Base-by-base conservation (phyloP, 2,113 vertebrate species). In the Capricornis sumatraensis region DNA sequence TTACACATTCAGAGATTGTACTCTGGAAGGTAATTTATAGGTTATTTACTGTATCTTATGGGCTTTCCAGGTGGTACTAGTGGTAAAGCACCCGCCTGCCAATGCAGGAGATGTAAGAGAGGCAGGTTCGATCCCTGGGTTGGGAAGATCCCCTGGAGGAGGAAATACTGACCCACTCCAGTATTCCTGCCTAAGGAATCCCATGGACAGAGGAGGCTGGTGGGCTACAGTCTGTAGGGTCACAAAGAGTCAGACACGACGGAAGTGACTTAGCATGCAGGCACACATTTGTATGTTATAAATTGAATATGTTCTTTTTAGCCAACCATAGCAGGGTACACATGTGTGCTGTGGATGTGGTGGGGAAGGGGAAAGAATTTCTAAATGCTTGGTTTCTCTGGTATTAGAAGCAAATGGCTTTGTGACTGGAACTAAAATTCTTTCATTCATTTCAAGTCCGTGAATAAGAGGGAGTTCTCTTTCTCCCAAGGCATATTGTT, bases 11-110 rank as follows among this genome's bases (percentile, higher is more conserved):
- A 83, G 81, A 96, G 62, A 17, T 27, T 62, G 17, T 43, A 74
- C 25, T 95, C 53, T 86, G 78, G 45, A 85, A 62, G 76, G 19
- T 85, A 40, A 36, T 57, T 62, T 74, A 6, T 21, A 79, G 43
- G 13, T 19, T 36, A 45, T 4, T 85, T 86, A 28, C 57, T 74
- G n/a, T 74, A 74, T 40, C 19, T 71, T 23, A 74, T 74, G 67
- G 67, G 67, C 5, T 40, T 74, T 10, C n/a, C 9, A 40, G 67
- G 36, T 40, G 2, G 21, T 23, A 40, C 10, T 40, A 40, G 21
- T 40, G 19, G 19, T 74, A 74, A 74, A 74, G 10, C 23, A 40
- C 5, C 5, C 0, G 0, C 67, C 21, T 40, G n/a, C 67, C 10
- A 74, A 12, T 40, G 67, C 19, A 40, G 67, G 36, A 74, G 36